A percentile compares a stretch with the other conserved stretches of the same genome.
Evolutionary conservation across 35 echinoderm and acorn worm genomes (phyloP).

Genomic region (Heliocidaris tuberculata): DNA sequence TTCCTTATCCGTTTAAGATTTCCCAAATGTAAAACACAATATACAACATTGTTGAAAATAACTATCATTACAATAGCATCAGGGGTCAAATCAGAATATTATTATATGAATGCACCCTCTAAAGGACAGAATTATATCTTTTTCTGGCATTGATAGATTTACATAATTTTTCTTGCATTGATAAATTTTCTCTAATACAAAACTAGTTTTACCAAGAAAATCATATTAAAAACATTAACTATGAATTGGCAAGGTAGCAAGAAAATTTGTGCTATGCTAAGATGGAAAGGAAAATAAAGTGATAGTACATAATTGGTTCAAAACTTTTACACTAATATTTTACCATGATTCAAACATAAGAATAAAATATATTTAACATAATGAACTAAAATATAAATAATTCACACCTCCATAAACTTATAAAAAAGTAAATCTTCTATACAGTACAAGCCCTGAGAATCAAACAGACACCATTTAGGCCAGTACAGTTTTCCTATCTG

Average conservation of each 20-base stretch:
- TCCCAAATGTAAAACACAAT: too few species aligned
- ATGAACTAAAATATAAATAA: not conserved
- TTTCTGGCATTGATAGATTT: not conserved
- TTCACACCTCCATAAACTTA: not conserved
- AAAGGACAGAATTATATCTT: not conserved
- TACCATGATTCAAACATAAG: not conserved
- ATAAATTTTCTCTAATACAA: not conserved
- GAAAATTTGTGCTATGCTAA: not conserved
- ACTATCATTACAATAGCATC: too few species aligned
- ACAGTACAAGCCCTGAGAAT: not conserved
- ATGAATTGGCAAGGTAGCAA: not conserved
- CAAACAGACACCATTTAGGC: not conserved
- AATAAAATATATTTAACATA: not conserved
- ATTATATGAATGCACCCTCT: not conserved
- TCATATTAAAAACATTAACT: not conserved
- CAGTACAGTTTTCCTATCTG: too few species aligned
- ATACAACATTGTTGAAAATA: too few species aligned
- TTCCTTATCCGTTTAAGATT: too few species aligned
- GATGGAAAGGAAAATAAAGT: not conserved
- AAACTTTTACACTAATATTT: not conserved
- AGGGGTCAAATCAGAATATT: too few species aligned
- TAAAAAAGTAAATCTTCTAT: not conserved
- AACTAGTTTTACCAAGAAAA: not conserved
- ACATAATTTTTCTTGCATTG: not conserved
- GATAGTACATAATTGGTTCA: not conserved